A percentile compares a stretch with the other conserved stretches of the same genome.
phyloP scores from a whole-genome alignment of 1,140 invertebrate species.

The Proctacanthus coquilletti region DNA sequence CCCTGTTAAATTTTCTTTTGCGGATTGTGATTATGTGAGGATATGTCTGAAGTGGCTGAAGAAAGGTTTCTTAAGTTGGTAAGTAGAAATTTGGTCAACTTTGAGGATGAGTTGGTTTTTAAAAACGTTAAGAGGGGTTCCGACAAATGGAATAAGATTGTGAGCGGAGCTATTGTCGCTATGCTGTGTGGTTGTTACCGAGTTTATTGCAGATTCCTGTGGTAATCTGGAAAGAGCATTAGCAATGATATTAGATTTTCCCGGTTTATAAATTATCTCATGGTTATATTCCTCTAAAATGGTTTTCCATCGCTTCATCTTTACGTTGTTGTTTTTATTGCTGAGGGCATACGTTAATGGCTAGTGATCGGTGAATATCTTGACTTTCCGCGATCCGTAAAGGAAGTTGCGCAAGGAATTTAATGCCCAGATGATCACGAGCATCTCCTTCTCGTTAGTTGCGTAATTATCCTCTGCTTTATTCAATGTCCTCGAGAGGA shows the following conservation, averaged over 20 bases:
- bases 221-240: slow-evolving; percentile 6
- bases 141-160: not conserved
- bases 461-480: slow-evolving; percentile 16
- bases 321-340: slow-evolving; percentile 20
- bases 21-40: not conserved
- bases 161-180: not conserved
- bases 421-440: slow-evolving; percentile 22
- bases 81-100: too few species aligned
- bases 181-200: not conserved
- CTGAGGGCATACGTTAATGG: slow-evolving; percentile 26
- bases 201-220: slow-evolving; percentile 2
- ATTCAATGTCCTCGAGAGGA: slow-evolving; percentile 20
- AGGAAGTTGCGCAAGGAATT: slow-evolving; percentile 22
- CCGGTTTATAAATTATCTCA: slow-evolving; percentile 16
- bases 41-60: not conserved
- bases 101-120: too few species aligned
- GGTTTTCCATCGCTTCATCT: slow-evolving; percentile 26
- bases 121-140: not conserved
- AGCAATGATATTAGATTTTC: slow-evolving; percentile 10
- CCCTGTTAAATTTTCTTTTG: not conserved
- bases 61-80: not conserved
- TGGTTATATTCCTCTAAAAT: slow-evolving; percentile 22
- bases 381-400: slow-evolving; percentile 14
- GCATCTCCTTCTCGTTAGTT: slow-evolving; percentile 14
- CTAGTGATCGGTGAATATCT: slow-evolving; percentile 19